phyloP scores from a whole-genome alignment of 1,140 invertebrate species.

The Ips nitidus region DNA sequence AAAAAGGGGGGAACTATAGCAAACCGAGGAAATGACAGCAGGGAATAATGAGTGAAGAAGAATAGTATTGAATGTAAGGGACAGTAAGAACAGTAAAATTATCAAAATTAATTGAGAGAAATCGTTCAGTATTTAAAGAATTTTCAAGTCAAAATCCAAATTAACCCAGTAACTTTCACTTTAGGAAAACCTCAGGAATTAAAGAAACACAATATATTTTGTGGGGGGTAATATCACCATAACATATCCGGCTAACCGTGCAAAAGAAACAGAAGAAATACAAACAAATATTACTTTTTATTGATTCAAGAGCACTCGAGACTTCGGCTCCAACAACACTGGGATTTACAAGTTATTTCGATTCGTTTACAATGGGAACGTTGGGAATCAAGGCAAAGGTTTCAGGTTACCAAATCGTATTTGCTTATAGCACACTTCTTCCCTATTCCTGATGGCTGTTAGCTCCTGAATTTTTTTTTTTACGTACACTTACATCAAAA shows the following conservation, averaged over 20 bases:
- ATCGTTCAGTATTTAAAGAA: background rate
- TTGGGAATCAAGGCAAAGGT: background rate
- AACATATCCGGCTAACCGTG: background rate
- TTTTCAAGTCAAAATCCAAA: background rate
- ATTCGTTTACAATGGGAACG: slow-evolving; percentile 2
- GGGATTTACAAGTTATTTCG: slow-evolving; percentile 2
- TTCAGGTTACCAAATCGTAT: background rate
- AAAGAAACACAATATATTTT: no score
- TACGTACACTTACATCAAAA: no score
- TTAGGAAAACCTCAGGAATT: background rate
- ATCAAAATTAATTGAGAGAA: background rate
- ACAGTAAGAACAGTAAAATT: background rate
- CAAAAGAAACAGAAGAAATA: background rate
- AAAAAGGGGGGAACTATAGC: no score
- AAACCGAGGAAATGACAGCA: no score
- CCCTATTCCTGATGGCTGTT: background rate
- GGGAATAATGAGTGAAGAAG: background rate
- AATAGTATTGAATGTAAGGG: background rate
- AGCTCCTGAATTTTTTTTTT: background rate
- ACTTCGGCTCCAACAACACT: background rate
- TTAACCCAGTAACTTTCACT: background rate
- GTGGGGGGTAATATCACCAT: background rate
- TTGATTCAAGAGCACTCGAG: background rate
- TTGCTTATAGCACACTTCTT: background rate
- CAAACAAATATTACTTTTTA: background rate